Evolutionary conservation across 2,888 invertebrate genomes (phyloP).

Genomic region (Drosophila melanocephala): DNA sequence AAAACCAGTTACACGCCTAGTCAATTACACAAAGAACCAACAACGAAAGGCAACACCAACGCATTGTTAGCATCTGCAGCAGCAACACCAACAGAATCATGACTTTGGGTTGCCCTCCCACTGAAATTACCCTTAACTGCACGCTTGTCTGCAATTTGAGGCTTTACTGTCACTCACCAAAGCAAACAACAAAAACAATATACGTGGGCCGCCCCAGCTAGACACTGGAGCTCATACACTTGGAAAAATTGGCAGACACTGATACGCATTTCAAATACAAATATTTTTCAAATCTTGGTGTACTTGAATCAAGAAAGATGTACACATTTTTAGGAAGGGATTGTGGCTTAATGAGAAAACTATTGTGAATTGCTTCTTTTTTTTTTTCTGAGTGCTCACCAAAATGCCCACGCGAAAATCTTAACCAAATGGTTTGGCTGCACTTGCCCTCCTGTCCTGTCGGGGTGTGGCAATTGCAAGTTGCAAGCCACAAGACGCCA

Average conservation of each 20-base stretch:
- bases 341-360: not conserved
- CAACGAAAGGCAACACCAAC: conserved; percentile 61
- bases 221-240: not conserved
- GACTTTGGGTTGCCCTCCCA: conserved; percentile 3
- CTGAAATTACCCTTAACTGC: conserved; percentile 25
- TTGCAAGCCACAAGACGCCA: conserved; percentile 47
- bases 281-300: not conserved
- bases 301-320: not conserved
- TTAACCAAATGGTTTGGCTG: conserved; percentile 67
- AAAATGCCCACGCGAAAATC: conserved; percentile 62
- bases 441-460: conserved; percentile 54
- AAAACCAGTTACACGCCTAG: conserved; percentile 77
- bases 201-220: conserved; percentile 44
- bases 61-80: conserved; percentile 59
- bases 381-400: not conserved
- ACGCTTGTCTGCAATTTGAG: conserved; percentile 73
- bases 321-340: not conserved
- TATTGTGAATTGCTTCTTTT: not conserved
- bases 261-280: not conserved
- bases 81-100: conserved; percentile 18
- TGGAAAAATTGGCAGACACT: not conserved
- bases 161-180: conserved; percentile 70
- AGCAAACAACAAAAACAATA: conserved; percentile 34
- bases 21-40: conserved; percentile 73
- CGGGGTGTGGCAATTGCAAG: conserved; percentile 43